phyloP scores from a whole-genome alignment of 2,888 invertebrate species.

The Pilophorus perplexus region DNA sequence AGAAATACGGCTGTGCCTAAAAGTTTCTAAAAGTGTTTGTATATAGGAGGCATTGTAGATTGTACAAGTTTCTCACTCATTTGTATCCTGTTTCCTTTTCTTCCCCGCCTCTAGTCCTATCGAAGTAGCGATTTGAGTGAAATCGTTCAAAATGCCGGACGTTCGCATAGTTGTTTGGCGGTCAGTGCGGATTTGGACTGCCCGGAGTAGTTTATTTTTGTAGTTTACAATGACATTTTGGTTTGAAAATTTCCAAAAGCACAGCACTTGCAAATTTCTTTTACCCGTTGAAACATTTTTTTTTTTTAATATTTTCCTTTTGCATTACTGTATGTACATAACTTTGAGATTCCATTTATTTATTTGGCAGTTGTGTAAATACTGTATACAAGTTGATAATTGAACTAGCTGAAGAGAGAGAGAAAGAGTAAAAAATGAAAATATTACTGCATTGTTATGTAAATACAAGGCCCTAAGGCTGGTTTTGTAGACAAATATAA shows the following conservation, averaged over 20 bases:
- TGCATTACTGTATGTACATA: conserved; percentile 18
- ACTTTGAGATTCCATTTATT: conserved; percentile 18
- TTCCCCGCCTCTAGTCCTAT: not conserved
- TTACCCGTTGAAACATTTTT: no score
- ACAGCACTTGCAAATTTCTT: no score
- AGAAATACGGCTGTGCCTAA: conserved; percentile 39
- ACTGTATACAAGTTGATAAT: conserved; percentile 31
- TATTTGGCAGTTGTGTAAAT: conserved; percentile 36
- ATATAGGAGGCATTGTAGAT: conserved; percentile 19
- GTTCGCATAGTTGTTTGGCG: not conserved
- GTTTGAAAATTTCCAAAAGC: no score
- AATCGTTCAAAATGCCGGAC: not conserved
- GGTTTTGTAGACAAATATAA: conserved; percentile 40
- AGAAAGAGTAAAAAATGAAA: conserved; percentile 21
- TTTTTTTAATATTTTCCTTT: not conserved
- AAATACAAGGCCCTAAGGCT: conserved; percentile 32
- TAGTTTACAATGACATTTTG: no score
- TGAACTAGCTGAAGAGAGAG: no score
- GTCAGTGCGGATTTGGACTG: not conserved
- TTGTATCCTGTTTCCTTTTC: not conserved
- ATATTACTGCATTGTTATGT: conserved; percentile 38
- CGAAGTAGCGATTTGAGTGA: not conserved
- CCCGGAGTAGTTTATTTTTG: not conserved
- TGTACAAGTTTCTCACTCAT: not conserved
- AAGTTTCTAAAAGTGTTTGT: conserved; percentile 36